Base-by-base conservation (phyloP, 2,888 invertebrate species). In the Blera fallax region DNA sequence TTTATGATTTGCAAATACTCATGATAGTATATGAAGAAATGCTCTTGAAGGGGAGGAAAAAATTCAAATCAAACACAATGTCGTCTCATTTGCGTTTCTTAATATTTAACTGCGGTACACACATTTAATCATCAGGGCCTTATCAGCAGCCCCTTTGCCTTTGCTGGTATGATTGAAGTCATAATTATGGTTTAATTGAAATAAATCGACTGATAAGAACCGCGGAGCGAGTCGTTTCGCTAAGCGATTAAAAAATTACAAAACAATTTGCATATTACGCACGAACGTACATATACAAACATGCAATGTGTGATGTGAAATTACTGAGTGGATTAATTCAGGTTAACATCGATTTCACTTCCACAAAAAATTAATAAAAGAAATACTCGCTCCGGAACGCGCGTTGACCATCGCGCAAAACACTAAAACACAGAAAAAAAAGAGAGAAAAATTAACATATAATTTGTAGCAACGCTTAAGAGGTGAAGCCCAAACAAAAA, bases 161-260 rank as follows among this genome's bases (percentile, higher is more conserved):
- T 40, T 14, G 40, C 40, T 72, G 58, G 56, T 54, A 64, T 85
- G 81, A 85, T 81, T 85, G 76, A 81, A 85, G 85, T 72, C 85
- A 76, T 85, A 85, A 85, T 85, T 85, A 65, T 81, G 81, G 81
- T 81, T 85, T 81, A 85, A 85, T 85, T 85, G 85, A 85, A 85
- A 77, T 85, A 85, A 85, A 85, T 77, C 85, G 81, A 45, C 52
- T 77, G 85, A 85, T 85, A 85, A 85, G 76, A 27, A 27, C 54
- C 50, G 60, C 52, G 34, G 27, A 43, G 27, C 65, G 54, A 67
- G 54, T 52, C 52, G 43, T 69, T 78, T 62, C 52, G 29, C 34
- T 29, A n/a, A 67, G 67, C n/a, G 79, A 79, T 79, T 79, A 72
- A 60, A 48, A 79, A 50, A 48, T 72, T 64, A 64, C 64, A 69